A percentile compares a stretch with the other conserved stretches of the same genome.
Evolutionary conservation across 2,113 vertebrate genomes (phyloP).

Genomic region (Scopus umbretta): DNA sequence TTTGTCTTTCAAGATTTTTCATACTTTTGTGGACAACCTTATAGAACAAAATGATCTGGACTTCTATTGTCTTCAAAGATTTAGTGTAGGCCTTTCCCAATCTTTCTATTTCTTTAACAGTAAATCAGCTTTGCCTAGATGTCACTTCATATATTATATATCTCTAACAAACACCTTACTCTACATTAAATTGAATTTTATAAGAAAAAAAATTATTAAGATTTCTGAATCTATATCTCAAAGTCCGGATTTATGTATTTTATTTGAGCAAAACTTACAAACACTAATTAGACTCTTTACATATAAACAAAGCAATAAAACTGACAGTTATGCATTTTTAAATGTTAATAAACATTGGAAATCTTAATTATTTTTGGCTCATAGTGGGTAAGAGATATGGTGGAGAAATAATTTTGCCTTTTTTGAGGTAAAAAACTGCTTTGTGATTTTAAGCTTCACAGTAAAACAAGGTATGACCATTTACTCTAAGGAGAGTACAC

Average conservation of each 20-base stretch:
- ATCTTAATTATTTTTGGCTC: not conserved
- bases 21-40: not conserved
- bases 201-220: not conserved
- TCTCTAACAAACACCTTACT: not conserved
- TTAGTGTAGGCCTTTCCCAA: not conserved
- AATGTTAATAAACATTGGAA: not conserved
- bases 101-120: not conserved
- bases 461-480: not conserved
- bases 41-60: not conserved
- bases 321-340: not conserved
- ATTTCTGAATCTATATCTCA: not conserved
- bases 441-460: not conserved
- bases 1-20: not conserved
- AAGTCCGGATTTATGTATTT: not conserved
- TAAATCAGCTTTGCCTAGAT: not conserved
- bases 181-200: not conserved
- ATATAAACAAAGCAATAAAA: not conserved
- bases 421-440: not conserved
- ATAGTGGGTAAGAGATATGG: not conserved
- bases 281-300: not conserved
- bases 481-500: rapidly evolving
- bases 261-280: not conserved
- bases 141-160: not conserved
- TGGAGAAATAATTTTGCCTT: not conserved
- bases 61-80: not conserved